Conservation (phyloP, 2,113 vertebrate genomes). For the Callipepla squamata region DNA sequence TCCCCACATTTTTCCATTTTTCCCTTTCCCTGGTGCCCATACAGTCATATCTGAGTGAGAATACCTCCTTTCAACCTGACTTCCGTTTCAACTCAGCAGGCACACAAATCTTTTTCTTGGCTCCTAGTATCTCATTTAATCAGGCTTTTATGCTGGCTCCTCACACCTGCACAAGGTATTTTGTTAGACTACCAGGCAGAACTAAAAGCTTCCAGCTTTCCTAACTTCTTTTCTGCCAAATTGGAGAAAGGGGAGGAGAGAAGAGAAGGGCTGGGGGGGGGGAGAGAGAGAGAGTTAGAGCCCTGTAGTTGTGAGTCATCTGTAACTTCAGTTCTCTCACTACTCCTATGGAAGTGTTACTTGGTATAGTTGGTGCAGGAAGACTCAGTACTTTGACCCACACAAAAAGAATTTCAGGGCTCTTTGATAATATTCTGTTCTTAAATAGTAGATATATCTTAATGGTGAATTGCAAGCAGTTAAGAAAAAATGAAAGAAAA, state of each 20-base stretch:
- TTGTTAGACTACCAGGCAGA: constrained; percentile 51
- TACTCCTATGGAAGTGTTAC: constrained; percentile 30
- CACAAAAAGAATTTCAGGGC: constrained; percentile 9
- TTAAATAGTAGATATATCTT: neutral
- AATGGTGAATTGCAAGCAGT: neutral
- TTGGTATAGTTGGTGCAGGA: constrained; percentile 19
- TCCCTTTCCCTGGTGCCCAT: neutral
- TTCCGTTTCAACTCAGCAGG: constrained; percentile 57
- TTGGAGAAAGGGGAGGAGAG: neutral
- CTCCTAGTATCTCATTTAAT: constrained; percentile 56
- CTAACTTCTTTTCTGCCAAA: constrained; percentile 52
- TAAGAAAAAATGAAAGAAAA: neutral
- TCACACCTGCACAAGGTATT: constrained; percentile 47
- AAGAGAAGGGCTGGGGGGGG: neutral
- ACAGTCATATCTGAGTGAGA: neutral
- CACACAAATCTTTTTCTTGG: constrained; percentile 1
- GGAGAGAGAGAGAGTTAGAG: neutral
- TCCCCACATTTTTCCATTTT: neutral
- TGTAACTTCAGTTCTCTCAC: constrained; percentile 34
- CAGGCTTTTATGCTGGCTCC: constrained; percentile 59
- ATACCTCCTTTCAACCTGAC: constrained; percentile 52
- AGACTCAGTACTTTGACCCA: neutral
- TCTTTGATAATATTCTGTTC: constrained; percentile 6
- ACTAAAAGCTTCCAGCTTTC: constrained; percentile 60
- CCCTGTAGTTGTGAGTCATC: constrained; percentile 28